These are phyloP conservation scores for mouse (Mus musculus) DNA, from an alignment of 2,113 vertebrate species.

Conservation along the genomic window DNA sequence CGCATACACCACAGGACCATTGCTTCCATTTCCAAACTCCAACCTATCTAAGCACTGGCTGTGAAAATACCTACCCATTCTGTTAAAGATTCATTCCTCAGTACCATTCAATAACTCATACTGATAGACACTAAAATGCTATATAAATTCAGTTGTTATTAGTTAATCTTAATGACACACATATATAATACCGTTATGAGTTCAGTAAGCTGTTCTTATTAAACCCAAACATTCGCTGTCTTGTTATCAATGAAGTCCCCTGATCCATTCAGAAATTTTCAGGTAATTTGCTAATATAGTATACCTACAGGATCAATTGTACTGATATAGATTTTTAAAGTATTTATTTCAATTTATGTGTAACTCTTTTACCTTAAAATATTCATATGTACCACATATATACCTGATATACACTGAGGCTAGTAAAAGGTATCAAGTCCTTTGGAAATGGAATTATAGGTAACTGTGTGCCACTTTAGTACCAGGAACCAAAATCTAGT, in stretches of 20 bases:
- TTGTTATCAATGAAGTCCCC: fast-evolving
- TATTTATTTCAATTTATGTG: not conserved
- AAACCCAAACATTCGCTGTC: not conserved
- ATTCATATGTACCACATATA: not conserved
- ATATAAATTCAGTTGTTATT: not conserved
- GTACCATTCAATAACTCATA: not conserved
- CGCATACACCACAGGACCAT: not conserved
- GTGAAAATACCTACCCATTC: not conserved
- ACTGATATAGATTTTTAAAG: not conserved
- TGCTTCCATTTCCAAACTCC: not conserved
- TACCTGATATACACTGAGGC: not conserved
- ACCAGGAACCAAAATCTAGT: not conserved
- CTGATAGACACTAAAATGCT: not conserved
- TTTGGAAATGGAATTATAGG: not conserved
- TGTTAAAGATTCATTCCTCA: not conserved
- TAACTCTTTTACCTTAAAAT: not conserved
- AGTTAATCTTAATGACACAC: not conserved
- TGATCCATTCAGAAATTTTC: not conserved
- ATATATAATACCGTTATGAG: not conserved
- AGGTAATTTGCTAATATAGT: not conserved
- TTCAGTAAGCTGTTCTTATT: not conserved
- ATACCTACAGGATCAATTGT: not conserved
- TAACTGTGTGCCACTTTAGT: not conserved
- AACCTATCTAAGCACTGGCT: not conserved
- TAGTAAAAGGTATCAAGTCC: not conserved